Conservation (phyloP, 2,888 invertebrate species). For the Aspidiotus rigidus region DNA sequence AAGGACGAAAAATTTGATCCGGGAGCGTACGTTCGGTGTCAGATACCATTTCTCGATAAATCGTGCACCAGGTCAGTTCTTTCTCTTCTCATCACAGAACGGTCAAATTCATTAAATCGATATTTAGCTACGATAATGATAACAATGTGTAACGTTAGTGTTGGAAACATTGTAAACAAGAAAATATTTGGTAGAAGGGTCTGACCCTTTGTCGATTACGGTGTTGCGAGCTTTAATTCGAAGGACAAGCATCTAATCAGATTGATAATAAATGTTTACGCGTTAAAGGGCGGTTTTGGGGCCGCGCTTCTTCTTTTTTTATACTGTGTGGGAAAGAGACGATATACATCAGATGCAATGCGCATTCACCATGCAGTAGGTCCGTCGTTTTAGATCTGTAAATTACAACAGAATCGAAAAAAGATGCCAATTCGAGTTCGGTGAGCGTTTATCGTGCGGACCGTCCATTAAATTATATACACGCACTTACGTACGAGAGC, state of each 20-base stretch:
- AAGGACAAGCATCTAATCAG: conserved; percentile 18
- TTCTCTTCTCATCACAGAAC: background rate
- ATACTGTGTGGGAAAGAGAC: conserved; percentile 3
- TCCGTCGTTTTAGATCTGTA: too few species aligned
- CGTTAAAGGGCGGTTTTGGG: conserved; percentile 2
- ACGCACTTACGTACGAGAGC: too few species aligned
- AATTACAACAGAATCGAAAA: too few species aligned
- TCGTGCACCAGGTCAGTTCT: background rate
- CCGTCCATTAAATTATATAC: too few species aligned
- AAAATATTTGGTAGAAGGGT: conserved; percentile 4
- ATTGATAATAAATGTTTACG: conserved; percentile 16
- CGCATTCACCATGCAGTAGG: background rate
- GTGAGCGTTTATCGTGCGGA: too few species aligned
- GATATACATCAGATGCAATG: conserved; percentile 2
- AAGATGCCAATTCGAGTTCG: too few species aligned
- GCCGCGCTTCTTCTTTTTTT: background rate
- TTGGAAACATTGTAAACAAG: conserved; percentile 27
- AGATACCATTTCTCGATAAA: conserved; percentile 20
- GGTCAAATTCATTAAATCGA: conserved; percentile 31
- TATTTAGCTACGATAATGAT: conserved; percentile 23
- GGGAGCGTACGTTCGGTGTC: conserved; percentile 15
- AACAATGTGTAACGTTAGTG: conserved; percentile 20
- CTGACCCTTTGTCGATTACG: conserved; percentile 6
- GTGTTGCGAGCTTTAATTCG: conserved; percentile 4
- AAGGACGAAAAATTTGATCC: background rate